Evolutionary conservation across 2,797 vertebrate species (phyloP), one percentile per base, ranked within the genome.

Genomic region (Chaetophractus vellerosus): DNA sequence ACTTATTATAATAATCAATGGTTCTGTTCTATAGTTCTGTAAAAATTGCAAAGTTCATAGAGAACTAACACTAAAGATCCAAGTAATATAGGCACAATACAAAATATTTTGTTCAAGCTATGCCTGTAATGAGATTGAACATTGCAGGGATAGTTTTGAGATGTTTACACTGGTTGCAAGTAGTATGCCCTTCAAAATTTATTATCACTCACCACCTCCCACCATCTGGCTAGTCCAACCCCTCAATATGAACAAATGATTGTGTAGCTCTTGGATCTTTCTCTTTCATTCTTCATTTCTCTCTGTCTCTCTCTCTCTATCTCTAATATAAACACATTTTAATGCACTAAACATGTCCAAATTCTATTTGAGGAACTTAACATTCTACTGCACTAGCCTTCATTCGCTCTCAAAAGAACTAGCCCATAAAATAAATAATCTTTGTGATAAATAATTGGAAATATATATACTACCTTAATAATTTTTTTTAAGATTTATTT

Each of bases 1-100:
- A n/a, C 85, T 94, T 93, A 81, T 45, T 96, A 95, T 95, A 93
- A 87, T 83, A 93, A 94, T 74, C 84, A 64, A 61, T 92, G 55
- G 19, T 95, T 96, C 95, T 91, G 72, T 90, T 61, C 81, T 86
- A 81, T n/a, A 59, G 15, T 91, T 84, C 79, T 85, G 31, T 81
- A 92, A 96, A 93, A 91, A 75, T 52, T 69, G 59, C 31, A 94
- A 84, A 88, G 84, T 92, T 94, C 41, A 50, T 59, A 75, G 38
- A 45, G 19, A 90, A 82, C 33, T 61, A 92, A 89, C 26, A 45
- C 24, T 72, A 84, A 90, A 88, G 50, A 89, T 61, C 8, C 36
- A 89, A 80, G 33, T 57, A 89, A 81, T 36, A 68, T 21, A 88
- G 31, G n/a, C 9, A 72, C 28, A 45, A 66, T 61, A 88, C 28